Conservation (phyloP, 1,140 invertebrate species). For the Acromyrmex echinatior region DNA sequence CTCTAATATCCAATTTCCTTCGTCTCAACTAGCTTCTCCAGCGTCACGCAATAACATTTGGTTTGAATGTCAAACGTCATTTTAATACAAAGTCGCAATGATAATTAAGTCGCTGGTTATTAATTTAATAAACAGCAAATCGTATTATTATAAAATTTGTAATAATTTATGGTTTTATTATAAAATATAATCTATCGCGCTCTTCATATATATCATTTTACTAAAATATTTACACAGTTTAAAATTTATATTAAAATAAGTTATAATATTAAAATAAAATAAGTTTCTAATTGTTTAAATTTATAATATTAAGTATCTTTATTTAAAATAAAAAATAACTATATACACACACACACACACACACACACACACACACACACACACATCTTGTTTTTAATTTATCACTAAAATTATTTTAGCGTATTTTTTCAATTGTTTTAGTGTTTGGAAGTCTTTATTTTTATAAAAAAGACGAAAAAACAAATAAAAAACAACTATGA, state of each 20-base stretch:
- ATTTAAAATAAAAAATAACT: not conserved
- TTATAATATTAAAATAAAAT: conserved; percentile 6
- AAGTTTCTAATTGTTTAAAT: not conserved
- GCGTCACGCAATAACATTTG: conserved; percentile 38
- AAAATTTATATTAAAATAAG: not conserved
- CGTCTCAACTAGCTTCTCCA: conserved; percentile 37
- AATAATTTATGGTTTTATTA: not conserved
- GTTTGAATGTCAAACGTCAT: conserved; percentile 50
- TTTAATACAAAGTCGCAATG: conserved; percentile 21
- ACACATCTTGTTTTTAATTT: not conserved
- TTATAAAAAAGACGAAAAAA: not conserved
- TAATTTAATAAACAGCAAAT: conserved; percentile 23
- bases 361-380: too few relatives aligned
- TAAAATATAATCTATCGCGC: conserved; percentile 17
- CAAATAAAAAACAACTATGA: not conserved
- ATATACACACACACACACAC: not conserved
- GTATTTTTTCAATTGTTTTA: not conserved
- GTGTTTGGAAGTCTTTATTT: not conserved
- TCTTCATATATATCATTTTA: not conserved
- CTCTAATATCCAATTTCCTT: conserved; percentile 73
- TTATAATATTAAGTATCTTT: conserved; percentile 11
- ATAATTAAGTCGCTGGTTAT: conserved; percentile 15
- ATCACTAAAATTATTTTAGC: not conserved
- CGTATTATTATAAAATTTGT: not conserved
- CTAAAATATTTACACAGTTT: not conserved